Evolutionary conservation across 2,888 invertebrate species (phyloP), one percentile per base, ranked within the genome.

Genomic region (Acanthoscelides obtectus): DNA sequence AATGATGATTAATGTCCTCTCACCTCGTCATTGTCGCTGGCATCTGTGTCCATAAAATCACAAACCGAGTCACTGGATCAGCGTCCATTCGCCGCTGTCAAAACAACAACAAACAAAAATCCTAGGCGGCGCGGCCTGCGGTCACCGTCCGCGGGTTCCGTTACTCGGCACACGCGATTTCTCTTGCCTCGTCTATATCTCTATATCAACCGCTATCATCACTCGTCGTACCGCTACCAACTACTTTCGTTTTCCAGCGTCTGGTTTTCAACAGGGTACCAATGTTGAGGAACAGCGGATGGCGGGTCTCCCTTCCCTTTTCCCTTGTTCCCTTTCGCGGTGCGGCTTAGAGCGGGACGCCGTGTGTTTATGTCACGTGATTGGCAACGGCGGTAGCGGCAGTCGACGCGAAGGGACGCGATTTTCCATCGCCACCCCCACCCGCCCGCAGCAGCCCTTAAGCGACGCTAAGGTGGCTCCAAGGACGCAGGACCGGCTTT

Each of bases 1-100:
- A n/a, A n/a, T n/a, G n/a, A n/a, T n/a, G n/a, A n/a, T 63, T 63
- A 19, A 63, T 63, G 12, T 12, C 63, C 63, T 6, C 66, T 66
- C 22, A 66, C 66, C 66, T 66, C 66, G 66, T 66, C 66, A 66
- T 66, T 66, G 66, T 66, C 45, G 45, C 45, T 45, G 45, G 45
- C 66, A 66, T 66, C 66, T 20, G 20, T 66, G 8, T 66, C 66
- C 66, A 66, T 66, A 66, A 21, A 66, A 66, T 21, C 66, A 66
- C 22, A 20, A 66, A 6, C 21, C 66, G 22, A 64, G 20, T 19
- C 45, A 45, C 45, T 6, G 17, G 45, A 45, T 45, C 8, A 45
- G 45, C 45, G 45, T 45, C 45, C 45, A 45, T 45, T 12, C 8
- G 45, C 5, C 8, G 45, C 5, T 45, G 45, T 12, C 45, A 45